Evolutionary conservation across 2,113 vertebrate species (phyloP).

Genomic region (Falco punctatus): DNA sequence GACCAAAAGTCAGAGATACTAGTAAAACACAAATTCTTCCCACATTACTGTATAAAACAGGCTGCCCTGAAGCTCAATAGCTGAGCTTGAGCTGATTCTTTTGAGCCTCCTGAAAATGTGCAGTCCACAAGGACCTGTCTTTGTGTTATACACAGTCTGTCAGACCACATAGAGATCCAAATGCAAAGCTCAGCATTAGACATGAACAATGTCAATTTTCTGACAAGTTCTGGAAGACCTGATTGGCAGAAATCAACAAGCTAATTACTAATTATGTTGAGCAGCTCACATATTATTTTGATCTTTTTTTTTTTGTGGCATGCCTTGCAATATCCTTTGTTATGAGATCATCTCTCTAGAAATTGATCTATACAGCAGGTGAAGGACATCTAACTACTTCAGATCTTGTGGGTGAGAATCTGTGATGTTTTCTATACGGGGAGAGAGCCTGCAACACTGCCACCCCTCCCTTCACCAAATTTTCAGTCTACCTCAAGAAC

Average conservation of each 20-base stretch:
- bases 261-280: conserved; percentile 39
- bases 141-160: background rate
- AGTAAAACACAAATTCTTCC: background rate
- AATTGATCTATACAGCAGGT: background rate
- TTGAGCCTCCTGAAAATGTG: background rate
- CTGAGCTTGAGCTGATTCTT: background rate
- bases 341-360: background rate
- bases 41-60: background rate
- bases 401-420: background rate
- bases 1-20: background rate
- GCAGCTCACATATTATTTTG: conserved; percentile 8
- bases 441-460: background rate
- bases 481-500: background rate
- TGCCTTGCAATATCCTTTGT: background rate
- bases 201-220: background rate
- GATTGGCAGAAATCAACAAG: conserved; percentile 28
- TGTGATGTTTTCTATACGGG: background rate
- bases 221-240: background rate
- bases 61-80: background rate
- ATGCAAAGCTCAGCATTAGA: background rate
- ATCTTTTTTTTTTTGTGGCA: background rate
- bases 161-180: background rate
- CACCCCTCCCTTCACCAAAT: background rate
- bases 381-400: background rate
- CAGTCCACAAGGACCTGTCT: background rate